Percentiles rank a stretch among this genome's conserved stretches.
Conservation (phyloP, 1,140 invertebrate species). For the Linepithema humile region DNA sequence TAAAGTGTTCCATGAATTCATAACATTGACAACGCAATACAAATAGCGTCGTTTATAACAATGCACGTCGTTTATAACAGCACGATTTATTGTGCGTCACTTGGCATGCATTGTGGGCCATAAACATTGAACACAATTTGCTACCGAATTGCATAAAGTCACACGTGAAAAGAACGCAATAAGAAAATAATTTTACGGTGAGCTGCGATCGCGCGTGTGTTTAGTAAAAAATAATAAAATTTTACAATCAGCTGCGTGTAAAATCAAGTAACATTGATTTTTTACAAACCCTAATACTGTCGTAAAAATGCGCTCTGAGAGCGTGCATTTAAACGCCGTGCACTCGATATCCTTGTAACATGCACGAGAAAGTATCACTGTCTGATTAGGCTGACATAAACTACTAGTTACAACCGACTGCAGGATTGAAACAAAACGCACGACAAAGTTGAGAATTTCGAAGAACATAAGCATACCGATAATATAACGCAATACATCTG, state of each 20-base stretch:
- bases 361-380: conserved; percentile 29
- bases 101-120: neutral
- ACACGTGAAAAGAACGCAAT: conserved; percentile 7
- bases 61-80: conserved; percentile 54
- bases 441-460: no score
- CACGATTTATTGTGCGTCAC: conserved; percentile 32
- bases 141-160: conserved; percentile 44
- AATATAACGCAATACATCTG: no score
- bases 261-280: conserved; percentile 36
- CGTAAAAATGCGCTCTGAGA: neutral
- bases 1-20: conserved; percentile 66
- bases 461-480: no score
- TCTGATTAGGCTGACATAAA: conserved; percentile 4
- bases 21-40: conserved; percentile 63
- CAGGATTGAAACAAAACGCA: neutral
- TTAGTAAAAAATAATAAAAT: conserved; percentile 9
- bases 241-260: neutral
- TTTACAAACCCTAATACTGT: conserved; percentile 7
- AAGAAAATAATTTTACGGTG: neutral
- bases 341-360: neutral
- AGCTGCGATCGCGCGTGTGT: neutral
- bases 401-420: neutral
- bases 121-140: conserved; percentile 28
- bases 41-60: conserved; percentile 61
- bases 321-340: neutral